These are phyloP conservation scores for Aproaerema taeniolella DNA, from an alignment of 2,888 invertebrate genomes.

Conservation along the genomic window DNA sequence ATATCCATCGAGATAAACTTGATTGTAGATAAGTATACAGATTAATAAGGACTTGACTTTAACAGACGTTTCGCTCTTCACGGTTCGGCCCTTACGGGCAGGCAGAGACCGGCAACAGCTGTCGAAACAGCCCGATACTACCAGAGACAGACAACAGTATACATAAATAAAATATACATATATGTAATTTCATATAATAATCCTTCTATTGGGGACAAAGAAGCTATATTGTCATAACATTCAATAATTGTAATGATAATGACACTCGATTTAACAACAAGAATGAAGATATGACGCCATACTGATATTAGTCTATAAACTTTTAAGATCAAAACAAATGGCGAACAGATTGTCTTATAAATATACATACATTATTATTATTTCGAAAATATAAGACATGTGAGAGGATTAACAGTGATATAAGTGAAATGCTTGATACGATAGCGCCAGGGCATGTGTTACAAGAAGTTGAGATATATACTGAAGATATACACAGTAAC, in stretches of 20 bases:
- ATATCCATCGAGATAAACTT: slow-evolving; percentile 53
- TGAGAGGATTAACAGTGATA: slow-evolving; percentile 56
- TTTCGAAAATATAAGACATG: slow-evolving; percentile 38
- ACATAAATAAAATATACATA: slow-evolving; percentile 24
- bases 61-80: slow-evolving; percentile 42
- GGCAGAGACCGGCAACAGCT: slow-evolving; percentile 22
- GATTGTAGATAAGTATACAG: slow-evolving; percentile 46
- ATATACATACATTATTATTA: slow-evolving; percentile 43
- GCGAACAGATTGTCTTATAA: slow-evolving; percentile 49
- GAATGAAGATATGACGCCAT: slow-evolving; percentile 63
- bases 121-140: slow-evolving; percentile 34
- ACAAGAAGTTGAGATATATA: not conserved
- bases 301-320: slow-evolving; percentile 51
- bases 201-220: slow-evolving; percentile 34
- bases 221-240: slow-evolving; percentile 73
- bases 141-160: slow-evolving; percentile 38
- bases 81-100: not conserved
- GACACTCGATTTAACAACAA: slow-evolving; percentile 63
- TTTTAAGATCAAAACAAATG: slow-evolving; percentile 34
- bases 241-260: slow-evolving; percentile 42
- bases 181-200: slow-evolving; percentile 16
- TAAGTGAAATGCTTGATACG: slow-evolving; percentile 37
- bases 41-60: slow-evolving; percentile 41
- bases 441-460: slow-evolving; percentile 42
- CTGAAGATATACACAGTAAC: no score